Base-by-base conservation (phyloP, 1,140 invertebrate species). In the Drosophila nasuta region DNA sequence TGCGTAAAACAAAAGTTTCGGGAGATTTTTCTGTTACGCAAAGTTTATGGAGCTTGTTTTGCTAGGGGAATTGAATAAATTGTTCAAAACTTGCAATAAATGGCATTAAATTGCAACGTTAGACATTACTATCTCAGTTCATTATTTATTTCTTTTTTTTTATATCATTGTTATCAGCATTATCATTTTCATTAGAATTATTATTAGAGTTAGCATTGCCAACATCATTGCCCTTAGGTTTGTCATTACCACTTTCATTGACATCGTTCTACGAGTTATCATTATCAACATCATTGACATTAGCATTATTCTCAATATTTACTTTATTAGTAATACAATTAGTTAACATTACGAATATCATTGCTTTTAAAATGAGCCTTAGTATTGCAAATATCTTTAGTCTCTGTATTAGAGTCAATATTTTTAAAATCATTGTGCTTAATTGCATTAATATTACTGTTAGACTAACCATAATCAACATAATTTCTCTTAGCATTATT, bases 1-100 rank as follows among this genome's bases (percentile, higher is more conserved):
- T 73, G 82, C 72, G 62, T 82, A 68, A 67, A 77, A 54, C 69
- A 76, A 82, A 88, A 88, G 76, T 82, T 85, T 43, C 1, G 7
- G n/a, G n/a, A 72, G 33, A 76, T 73, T 80, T 77, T 73, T 65
- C 30, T 4, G 56, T 33, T 66, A n/a, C 10, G n/a, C 30, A 46
- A 81, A 85, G 43, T 85, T 85, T 69, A 56, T 48, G 10, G 35
- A 49, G 58, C 57, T 56, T 75, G 56, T 51, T 45, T 51, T 7
- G 11, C n/a, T 5, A 8, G 28, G 43, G 70, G 48, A 81, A 49
- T 74, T 46, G n/a, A 30, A 15, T 57, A n/a, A n/a, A 43, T 13
- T 43, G 3, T 7, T 3, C 3, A 43, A 13, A 6, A 38, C 7
- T 38, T 38, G 35, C 35, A n/a, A 43, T 13, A 43, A 43, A 43